A percentile compares a stretch with the other conserved stretches of the same genome.
Evolutionary conservation across 2,888 invertebrate species (phyloP).

Genomic region (Enoplolaimus lenunculus): DNA sequence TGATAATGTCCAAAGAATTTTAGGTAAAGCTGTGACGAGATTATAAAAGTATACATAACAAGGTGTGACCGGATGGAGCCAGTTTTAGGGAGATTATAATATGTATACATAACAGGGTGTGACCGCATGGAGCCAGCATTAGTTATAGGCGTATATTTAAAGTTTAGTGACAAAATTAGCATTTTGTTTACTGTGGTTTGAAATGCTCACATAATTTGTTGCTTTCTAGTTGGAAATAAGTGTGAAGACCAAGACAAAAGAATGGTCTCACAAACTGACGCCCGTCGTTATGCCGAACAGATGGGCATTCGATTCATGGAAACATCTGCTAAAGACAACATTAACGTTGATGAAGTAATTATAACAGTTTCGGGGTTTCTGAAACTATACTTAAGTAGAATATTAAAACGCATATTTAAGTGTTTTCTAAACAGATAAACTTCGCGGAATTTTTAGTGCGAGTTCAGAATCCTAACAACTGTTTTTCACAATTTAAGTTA

Average conservation of each 20-base stretch:
- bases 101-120: no score
- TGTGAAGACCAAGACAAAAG: conserved; percentile 83
- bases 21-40: conserved; percentile 52
- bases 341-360: conserved; percentile 87
- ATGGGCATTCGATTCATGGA: conserved; percentile 92
- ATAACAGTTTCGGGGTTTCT: not conserved
- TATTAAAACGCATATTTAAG: no score
- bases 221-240: conserved; percentile 76
- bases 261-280: conserved; percentile 88
- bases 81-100: no score
- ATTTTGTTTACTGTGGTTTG: no score
- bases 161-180: no score
- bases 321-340: conserved; percentile 93
- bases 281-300: conserved; percentile 82
- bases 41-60: not conserved
- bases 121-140: no score
- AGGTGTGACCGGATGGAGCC: not conserved
- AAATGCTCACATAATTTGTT: no score
- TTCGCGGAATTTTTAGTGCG: no score
- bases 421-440: no score
- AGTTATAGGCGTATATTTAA: no score
- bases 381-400: not conserved
- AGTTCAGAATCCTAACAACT: no score
- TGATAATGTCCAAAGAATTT: conserved; percentile 91
- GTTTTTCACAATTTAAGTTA: no score